Conservation (phyloP, 35 echinoderm and acorn worm species). For the Apostichopus parvimensis region DNA sequence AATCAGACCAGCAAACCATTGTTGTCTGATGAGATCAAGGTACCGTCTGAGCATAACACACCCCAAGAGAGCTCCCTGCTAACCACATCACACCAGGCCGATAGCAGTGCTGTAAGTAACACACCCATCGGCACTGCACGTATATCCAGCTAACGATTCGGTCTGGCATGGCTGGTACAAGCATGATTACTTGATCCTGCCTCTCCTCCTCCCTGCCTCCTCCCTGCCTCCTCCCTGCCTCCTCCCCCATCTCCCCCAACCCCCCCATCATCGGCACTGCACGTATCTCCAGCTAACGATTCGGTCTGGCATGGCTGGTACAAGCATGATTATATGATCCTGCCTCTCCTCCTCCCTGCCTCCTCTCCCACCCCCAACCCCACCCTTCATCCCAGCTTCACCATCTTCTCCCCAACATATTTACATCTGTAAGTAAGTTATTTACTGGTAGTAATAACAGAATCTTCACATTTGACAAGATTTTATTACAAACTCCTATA, state of each 20-base stretch:
- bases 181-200: background rate
- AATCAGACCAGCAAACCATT: conserved; percentile 76
- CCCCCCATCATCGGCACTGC: background rate
- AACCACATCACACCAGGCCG: conserved; percentile 8
- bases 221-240: too few relatives aligned
- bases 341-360: too few relatives aligned
- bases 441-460: too few relatives aligned
- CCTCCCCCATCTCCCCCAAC: too few relatives aligned
- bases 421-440: too few relatives aligned
- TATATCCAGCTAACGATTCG: background rate
- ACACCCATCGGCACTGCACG: background rate
- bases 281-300: background rate
- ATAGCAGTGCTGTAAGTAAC: conserved; percentile 14
- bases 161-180: background rate
- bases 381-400: too few relatives aligned
- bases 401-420: too few relatives aligned
- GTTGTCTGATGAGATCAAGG: conserved; percentile 34
- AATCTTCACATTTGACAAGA: too few relatives aligned
- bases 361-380: too few relatives aligned
- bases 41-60: background rate
- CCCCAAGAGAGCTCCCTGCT: conserved; percentile 46
- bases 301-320: background rate
- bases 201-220: too few relatives aligned
- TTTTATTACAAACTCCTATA: too few relatives aligned
- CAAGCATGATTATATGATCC: background rate